These are phyloP conservation scores for Argyrosomus regius DNA, from an alignment of 2,797 vertebrate species.

Conservation along the genomic window DNA sequence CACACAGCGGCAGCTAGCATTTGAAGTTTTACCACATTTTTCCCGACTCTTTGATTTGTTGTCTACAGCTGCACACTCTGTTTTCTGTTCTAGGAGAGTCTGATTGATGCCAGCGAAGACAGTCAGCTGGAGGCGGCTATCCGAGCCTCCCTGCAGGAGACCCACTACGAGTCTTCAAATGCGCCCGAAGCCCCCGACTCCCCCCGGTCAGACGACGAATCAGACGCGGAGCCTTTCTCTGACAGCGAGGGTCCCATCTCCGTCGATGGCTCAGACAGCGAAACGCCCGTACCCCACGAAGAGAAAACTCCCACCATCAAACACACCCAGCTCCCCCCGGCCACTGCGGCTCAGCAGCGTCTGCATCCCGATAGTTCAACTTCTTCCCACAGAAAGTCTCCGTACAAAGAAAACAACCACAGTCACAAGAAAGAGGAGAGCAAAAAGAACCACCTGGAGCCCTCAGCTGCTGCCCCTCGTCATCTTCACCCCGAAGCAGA, in stretches of 20 bases:
- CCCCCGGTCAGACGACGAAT: conserved; percentile 88
- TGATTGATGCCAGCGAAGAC: conserved; percentile 99
- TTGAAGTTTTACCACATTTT: background rate
- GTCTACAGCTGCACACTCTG: conserved; percentile 47
- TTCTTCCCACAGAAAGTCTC: conserved; percentile 92
- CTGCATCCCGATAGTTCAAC: conserved; percentile 82
- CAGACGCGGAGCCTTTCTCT: conserved; percentile 96
- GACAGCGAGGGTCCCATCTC: conserved; percentile 99
- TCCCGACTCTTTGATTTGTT: conserved; percentile 12
- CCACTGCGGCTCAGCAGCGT: conserved; percentile 71
- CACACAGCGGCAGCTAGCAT: background rate
- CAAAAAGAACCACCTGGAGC: conserved; percentile 92
- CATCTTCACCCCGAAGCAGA: conserved; percentile 83
- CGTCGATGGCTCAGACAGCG: conserved; percentile 95
- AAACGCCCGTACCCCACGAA: conserved; percentile 77
- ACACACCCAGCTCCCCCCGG: conserved; percentile 52
- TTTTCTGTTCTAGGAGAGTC: conserved; percentile 90
- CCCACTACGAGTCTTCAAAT: conserved; percentile 96
- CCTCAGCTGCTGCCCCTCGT: conserved; percentile 75
- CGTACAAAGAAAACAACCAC: conserved; percentile 93
- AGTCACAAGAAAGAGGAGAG: conserved; percentile 94
- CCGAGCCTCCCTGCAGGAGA: conserved; percentile 96
- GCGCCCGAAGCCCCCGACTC: conserved; percentile 89
- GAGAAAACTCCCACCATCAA: conserved; percentile 73
- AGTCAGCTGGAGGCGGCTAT: conserved; percentile 99